Evolutionary conservation across 2,888 invertebrate species (phyloP).

Genomic region (Xestia xanthographa): DNA sequence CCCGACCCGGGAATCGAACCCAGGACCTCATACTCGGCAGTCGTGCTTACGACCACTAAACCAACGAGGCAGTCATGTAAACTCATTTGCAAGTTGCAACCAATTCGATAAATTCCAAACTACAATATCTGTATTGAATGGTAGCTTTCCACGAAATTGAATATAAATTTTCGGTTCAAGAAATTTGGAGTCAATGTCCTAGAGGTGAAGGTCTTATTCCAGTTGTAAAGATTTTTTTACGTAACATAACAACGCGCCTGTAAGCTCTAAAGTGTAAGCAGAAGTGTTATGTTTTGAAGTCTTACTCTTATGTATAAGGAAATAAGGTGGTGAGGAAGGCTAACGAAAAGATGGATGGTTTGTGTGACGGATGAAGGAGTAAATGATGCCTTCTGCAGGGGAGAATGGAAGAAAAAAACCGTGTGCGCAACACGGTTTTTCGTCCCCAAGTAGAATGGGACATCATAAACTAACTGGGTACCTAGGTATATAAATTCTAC

Average conservation of each 20-base stretch:
- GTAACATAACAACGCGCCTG: neutral
- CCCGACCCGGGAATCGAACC: too few species aligned
- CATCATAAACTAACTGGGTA: too few species aligned
- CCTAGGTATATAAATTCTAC: too few species aligned
- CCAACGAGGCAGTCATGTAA: neutral
- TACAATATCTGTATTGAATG: constrained; percentile 16
- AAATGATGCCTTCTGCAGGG: too few species aligned
- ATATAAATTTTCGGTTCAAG: constrained; percentile 29
- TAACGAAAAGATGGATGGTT: too few species aligned
- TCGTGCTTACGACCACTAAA: too few species aligned
- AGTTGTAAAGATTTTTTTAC: neutral
- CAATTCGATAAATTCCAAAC: constrained; percentile 24
- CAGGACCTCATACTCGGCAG: too few species aligned
- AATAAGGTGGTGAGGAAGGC: too few species aligned
- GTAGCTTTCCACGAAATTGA: constrained; percentile 36
- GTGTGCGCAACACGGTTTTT: too few species aligned
- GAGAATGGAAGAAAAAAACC: too few species aligned
- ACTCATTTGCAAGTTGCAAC: constrained; percentile 3
- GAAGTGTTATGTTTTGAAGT: neutral
- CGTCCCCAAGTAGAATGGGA: too few species aligned
- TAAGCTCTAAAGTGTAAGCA: neutral
- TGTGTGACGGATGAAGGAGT: too few species aligned
- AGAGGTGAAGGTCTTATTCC: constrained; percentile 27
- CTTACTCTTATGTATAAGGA: neutral
- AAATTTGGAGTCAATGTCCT: constrained; percentile 40